Percentiles rank a stretch among this genome's conserved stretches.
These are phyloP conservation scores for Ramphastos sulfuratus DNA, from an alignment of 2,113 vertebrate species.

Conservation along the genomic window DNA sequence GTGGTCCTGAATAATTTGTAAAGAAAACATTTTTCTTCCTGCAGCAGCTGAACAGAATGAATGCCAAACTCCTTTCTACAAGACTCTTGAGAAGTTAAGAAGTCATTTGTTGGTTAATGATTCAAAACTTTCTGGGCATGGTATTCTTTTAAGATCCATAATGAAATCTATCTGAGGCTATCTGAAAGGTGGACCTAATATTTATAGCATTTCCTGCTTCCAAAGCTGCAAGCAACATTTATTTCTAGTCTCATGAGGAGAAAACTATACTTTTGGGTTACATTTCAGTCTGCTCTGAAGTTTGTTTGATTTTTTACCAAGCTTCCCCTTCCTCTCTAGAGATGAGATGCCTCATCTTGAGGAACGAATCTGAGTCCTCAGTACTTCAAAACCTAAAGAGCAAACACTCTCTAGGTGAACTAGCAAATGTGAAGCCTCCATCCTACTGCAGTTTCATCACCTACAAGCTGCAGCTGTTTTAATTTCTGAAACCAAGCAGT, in stretches of 20 bases:
- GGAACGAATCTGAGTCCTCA: background rate
- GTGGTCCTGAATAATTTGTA: background rate
- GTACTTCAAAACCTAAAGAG: background rate
- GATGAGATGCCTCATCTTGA: background rate
- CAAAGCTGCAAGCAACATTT: background rate
- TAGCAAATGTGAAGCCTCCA: constrained; percentile 1
- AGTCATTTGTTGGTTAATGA: background rate
- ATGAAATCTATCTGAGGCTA: background rate
- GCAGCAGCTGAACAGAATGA: background rate
- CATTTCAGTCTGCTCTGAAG: background rate
- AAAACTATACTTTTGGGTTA: background rate
- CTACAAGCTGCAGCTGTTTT: constrained; percentile 38
- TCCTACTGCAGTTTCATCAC: constrained; percentile 1
- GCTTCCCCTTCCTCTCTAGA: background rate
- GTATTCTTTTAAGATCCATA: background rate
- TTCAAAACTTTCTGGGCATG: background rate
- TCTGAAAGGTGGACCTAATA: background rate
- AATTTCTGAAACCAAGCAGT: background rate
- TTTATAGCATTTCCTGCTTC: background rate
- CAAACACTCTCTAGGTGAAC: background rate
- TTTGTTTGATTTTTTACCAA: background rate
- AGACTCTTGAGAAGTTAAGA: background rate
- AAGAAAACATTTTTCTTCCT: background rate
- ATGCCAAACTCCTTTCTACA: background rate
- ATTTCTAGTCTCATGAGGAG: background rate